Conservation (phyloP, 2,888 invertebrate species). For the Diplolepis rosae region DNA sequence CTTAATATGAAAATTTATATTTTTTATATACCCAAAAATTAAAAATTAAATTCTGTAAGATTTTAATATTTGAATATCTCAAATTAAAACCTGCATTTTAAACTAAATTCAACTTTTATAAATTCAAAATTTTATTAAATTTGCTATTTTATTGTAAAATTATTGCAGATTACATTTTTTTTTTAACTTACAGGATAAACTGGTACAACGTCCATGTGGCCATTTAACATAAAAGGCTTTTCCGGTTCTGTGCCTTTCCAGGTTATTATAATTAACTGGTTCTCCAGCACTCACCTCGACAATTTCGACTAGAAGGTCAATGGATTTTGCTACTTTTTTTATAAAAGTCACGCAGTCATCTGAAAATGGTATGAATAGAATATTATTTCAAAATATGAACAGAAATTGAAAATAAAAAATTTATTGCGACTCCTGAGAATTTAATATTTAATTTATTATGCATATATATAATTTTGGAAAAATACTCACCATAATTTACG, state of each 20-base stretch:
- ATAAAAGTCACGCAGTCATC: conserved; percentile 84
- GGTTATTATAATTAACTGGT: conserved; percentile 88
- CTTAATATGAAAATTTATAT: too few species aligned
- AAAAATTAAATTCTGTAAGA: too few species aligned
- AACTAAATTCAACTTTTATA: not conserved
- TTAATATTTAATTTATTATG: too few species aligned
- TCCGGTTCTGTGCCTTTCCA: conserved; percentile 85
- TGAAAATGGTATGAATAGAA: too few species aligned
- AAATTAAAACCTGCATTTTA: too few species aligned
- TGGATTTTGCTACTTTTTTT: conserved; percentile 81
- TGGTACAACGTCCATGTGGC: conserved; percentile 98
- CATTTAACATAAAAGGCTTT: conserved; percentile 87
- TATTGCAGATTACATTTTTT: not conserved
- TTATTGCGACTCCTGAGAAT: too few species aligned
- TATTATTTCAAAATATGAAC: too few species aligned
- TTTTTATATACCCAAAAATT: too few species aligned
- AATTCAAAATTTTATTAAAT: not conserved
- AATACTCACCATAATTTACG: conserved; percentile 85
- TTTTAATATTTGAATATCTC: too few species aligned
- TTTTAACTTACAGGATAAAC: conserved; percentile 84
- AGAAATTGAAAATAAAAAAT: too few species aligned
- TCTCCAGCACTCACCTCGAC: conserved; percentile 80
- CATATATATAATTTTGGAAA: too few species aligned
- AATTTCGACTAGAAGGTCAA: conserved; percentile 81
- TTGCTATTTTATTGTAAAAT: too few species aligned